Evolutionary conservation across 2,113 vertebrate species (phyloP).

Genomic region (Eurypyga helias): DNA sequence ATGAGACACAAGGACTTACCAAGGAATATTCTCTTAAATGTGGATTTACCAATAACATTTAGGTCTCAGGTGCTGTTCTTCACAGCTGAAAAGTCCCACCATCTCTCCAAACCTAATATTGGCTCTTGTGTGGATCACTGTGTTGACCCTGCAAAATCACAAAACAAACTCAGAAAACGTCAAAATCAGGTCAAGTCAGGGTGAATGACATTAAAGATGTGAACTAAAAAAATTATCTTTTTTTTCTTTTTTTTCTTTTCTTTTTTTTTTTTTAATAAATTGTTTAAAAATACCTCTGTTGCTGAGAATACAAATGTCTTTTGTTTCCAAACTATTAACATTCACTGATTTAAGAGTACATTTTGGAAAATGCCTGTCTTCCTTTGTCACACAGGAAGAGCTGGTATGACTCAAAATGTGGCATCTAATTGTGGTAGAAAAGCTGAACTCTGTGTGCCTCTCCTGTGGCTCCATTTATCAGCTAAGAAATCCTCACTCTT

Average conservation of each 20-base stretch:
- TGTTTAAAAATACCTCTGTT: neutral
- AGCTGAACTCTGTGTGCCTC: neutral
- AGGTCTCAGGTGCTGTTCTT: neutral
- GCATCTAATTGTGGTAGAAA: neutral
- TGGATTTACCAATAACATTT: neutral
- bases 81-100: neutral
- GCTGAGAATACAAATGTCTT: neutral
- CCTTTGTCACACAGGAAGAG: neutral
- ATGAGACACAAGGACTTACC: neutral
- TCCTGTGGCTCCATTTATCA: neutral
- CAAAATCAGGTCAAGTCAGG: neutral
- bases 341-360: neutral
- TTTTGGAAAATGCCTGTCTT: neutral
- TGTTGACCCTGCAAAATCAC: neutral
- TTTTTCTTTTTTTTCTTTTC: too few species aligned
- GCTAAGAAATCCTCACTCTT: neutral
- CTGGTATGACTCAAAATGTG: neutral
- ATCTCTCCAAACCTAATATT: neutral
- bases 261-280: rapidly evolving
- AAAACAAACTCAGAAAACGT: neutral
- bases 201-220: neutral
- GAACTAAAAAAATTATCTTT: neutral
- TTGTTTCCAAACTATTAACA: neutral
- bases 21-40: neutral
- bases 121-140: neutral